Conservation (phyloP, 2,113 vertebrate species). For the Indicator maculatus region DNA sequence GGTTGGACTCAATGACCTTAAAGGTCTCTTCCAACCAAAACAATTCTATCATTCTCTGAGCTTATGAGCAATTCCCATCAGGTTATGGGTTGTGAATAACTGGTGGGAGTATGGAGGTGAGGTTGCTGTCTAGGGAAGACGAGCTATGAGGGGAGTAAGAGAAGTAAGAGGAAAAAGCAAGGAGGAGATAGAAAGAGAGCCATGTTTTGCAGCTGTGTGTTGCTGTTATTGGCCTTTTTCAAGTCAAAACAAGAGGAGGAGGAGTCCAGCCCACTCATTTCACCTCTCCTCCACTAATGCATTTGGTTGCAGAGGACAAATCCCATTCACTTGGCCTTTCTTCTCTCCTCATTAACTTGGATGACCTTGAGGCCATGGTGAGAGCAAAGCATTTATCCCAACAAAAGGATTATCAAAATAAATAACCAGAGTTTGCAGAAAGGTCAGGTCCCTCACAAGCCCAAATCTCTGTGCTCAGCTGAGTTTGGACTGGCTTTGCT, state of each 20-base stretch:
- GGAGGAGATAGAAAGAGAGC: neutral
- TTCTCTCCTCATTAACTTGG: constrained; percentile 61
- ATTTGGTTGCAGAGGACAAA: constrained; percentile 18
- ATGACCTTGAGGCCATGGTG: constrained; percentile 20
- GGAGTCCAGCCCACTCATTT: constrained; percentile 29
- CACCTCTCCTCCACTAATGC: constrained; percentile 33
- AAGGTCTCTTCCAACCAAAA: too few relatives aligned
- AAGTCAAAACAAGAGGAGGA: neutral
- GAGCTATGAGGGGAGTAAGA: neutral
- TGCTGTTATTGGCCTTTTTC: neutral
- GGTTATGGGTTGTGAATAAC: neutral
- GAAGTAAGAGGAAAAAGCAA: neutral
- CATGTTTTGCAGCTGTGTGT: neutral
- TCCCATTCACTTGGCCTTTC: constrained; percentile 59
- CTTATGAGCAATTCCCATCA: neutral
- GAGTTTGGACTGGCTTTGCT: neutral
- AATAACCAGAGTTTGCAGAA: constrained; percentile 60
- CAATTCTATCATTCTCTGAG: too few relatives aligned
- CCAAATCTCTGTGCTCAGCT: constrained; percentile 18
- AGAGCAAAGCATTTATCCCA: constrained; percentile 59
- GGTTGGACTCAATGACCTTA: too few relatives aligned
- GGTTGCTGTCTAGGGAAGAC: neutral
- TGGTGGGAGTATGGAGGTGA: neutral
- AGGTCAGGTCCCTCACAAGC: constrained; percentile 30
- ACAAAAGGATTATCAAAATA: constrained; percentile 70